A percentile compares a stretch with the other conserved stretches of the same genome.
phyloP scores from a whole-genome alignment of 2,113 vertebrate species.

The Bufo gargarizans region DNA sequence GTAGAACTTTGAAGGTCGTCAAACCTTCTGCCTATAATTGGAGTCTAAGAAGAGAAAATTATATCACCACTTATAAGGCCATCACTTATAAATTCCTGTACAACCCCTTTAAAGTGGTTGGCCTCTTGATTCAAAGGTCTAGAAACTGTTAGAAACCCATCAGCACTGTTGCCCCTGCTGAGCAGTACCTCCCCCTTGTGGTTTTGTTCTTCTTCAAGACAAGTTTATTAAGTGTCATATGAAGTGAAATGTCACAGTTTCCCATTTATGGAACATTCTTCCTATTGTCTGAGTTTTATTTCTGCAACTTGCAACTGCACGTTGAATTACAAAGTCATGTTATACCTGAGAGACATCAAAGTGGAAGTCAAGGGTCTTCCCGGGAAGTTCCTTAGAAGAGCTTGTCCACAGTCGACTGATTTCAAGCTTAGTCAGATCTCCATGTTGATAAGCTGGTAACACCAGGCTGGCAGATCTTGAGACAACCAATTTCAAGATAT shows the following conservation, averaged over 20 bases:
- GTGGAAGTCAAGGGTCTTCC: constrained; percentile 96
- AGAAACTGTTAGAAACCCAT: too few relatives aligned
- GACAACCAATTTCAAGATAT: constrained; percentile 95
- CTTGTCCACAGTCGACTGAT: constrained; percentile 93
- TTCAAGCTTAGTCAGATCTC: constrained; percentile 91
- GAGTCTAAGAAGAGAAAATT: constrained; percentile 75
- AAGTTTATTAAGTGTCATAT: neutral
- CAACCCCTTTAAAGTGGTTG: too few relatives aligned
- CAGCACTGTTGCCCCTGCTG: too few relatives aligned
- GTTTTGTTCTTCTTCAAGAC: neutral
- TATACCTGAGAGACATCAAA: constrained; percentile 97
- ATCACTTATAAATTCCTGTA: too few relatives aligned
- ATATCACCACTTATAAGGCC: neutral
- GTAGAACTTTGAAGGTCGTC: constrained; percentile 90
- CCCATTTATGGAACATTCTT: neutral
- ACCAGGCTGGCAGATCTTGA: constrained; percentile 95
- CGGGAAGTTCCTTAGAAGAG: constrained; percentile 92
- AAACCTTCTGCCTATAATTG: constrained; percentile 91
- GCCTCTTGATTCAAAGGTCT: too few relatives aligned
- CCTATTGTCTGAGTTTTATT: neutral
- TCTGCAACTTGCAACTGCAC: too few relatives aligned
- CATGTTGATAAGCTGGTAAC: constrained; percentile 86
- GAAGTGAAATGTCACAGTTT: neutral
- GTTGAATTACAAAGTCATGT: neutral
- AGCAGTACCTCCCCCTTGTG: neutral